Evolutionary conservation across 2,113 vertebrate genomes (phyloP).

Genomic region (Podiceps cristatus): DNA sequence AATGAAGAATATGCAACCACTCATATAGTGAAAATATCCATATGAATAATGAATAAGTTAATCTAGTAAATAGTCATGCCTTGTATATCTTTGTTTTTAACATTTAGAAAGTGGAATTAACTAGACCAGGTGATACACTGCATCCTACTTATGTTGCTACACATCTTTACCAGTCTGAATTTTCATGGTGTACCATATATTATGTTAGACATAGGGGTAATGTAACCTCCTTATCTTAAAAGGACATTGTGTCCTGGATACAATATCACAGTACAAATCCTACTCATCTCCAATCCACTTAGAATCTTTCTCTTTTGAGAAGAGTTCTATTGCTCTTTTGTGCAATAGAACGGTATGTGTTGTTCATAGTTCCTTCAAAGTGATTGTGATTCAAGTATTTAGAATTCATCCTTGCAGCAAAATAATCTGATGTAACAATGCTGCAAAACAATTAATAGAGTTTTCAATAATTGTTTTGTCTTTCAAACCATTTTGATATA

Average conservation of each 20-base stretch:
- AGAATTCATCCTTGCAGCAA: neutral
- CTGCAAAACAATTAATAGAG: neutral
- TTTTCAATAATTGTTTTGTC: neutral
- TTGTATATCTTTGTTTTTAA: neutral
- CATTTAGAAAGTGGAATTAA: neutral
- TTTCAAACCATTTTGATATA: neutral
- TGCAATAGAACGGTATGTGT: neutral
- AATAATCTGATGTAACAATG: neutral
- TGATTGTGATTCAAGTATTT: neutral
- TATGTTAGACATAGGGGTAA: neutral
- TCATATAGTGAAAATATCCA: neutral
- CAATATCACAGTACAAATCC: neutral
- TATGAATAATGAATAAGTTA: neutral
- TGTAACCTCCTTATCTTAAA: neutral
- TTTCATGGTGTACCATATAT: neutral
- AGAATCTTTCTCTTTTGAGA: neutral
- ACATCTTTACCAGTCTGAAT: neutral
- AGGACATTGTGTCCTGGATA: neutral
- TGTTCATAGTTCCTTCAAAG: neutral
- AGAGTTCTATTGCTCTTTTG: no score
- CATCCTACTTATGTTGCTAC: neutral
- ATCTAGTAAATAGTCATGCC: neutral
- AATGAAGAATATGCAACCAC: neutral
- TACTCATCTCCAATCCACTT: neutral
- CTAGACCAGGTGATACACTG: neutral